Evolutionary conservation across 2,888 invertebrate genomes (phyloP), one percentile per base, ranked within the genome.

Genomic region (Hyposoter didymator): DNA sequence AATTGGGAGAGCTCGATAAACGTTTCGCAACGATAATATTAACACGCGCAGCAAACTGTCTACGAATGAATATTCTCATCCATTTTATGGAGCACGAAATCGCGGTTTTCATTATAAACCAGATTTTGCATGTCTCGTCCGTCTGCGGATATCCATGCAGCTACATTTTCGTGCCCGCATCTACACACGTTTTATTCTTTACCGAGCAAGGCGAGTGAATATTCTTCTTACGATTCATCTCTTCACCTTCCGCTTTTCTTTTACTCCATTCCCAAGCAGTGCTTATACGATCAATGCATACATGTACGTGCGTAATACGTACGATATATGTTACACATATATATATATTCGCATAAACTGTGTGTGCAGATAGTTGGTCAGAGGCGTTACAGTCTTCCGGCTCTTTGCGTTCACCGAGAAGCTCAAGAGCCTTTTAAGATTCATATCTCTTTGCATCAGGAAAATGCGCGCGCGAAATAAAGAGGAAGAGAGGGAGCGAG

Each of bases 311-410:
- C 35, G 62, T 76, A 76, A 76, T 70, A 82, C 52, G 43, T 69
- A 17, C 22, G 43, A 67, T 59, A 78, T 59, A 69, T 28, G 55
- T 52, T 45, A 59, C 45, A 45, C 35, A 67, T 22, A 74, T 39
- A 67, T 22, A 74, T 39, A 47, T n/a, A 49, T 62, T 12, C 62
- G 12, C n/a, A 22, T 62, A 66, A 62, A 72, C 35, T 32, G 52
- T 73, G 52, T 73, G 32, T 67, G 66, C 32, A 75, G n/a, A 62
- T 67, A 83, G 79, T 78, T 79, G 59, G 85, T 85, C 80, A 83
- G 82, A 85, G 82, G 85, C 85, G 85, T 85, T 83, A 82, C 80
- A 74, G 85, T 79, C 85, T 85, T 85, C 82, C 85, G 85, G 85
- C 85, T 85, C 85, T 85, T 80, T 66, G 85, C 79, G 82, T 73